Percentiles rank a stretch among this genome's conserved stretches.
phyloP scores from a whole-genome alignment of 2,797 vertebrate genomes.

The Sebastes hopkinsi region DNA sequence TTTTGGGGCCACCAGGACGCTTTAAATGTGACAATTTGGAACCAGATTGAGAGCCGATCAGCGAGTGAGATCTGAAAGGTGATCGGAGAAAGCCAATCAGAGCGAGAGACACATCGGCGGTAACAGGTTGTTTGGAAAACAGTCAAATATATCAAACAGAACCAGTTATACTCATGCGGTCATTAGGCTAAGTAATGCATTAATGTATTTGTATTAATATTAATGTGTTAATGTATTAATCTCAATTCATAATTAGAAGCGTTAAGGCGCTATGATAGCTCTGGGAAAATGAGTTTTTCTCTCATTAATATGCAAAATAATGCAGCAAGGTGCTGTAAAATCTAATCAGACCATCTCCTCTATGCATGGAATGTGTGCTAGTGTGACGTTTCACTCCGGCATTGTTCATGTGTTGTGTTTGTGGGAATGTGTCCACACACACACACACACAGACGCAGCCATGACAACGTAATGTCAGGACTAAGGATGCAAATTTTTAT shows the following conservation, averaged over 20 bases:
- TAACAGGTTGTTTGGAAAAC: slow-evolving; percentile 54
- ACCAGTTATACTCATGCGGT: slow-evolving; percentile 25
- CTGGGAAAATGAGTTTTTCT: slow-evolving; percentile 48
- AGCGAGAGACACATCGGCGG: not conserved
- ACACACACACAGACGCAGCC: not conserved
- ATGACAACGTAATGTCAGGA: not conserved
- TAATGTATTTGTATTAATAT: slow-evolving; percentile 53
- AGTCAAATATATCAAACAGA: slow-evolving; percentile 15
- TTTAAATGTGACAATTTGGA: not conserved
- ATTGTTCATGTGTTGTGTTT: slow-evolving; percentile 11
- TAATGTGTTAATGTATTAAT: slow-evolving; percentile 45
- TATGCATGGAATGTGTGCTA: not conserved
- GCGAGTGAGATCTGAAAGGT: slow-evolving; percentile 1
- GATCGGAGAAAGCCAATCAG: not conserved
- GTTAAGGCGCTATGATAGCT: slow-evolving; percentile 21
- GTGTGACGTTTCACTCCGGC: slow-evolving; percentile 24
- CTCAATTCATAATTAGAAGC: slow-evolving; percentile 55
- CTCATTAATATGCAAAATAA: slow-evolving; percentile 73
- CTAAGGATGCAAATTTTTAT: slow-evolving; percentile 16
- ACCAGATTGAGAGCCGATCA: slow-evolving; percentile 2
- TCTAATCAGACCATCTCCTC: slow-evolving; percentile 61
- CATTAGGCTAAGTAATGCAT: slow-evolving; percentile 52
- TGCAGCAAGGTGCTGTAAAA: slow-evolving; percentile 67
- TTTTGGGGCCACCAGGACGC: slow-evolving; percentile 3
- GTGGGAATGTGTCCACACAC: not conserved